These are phyloP conservation scores for Drosophila falleni DNA, from an alignment of 2,888 invertebrate species.

Conservation along the genomic window DNA sequence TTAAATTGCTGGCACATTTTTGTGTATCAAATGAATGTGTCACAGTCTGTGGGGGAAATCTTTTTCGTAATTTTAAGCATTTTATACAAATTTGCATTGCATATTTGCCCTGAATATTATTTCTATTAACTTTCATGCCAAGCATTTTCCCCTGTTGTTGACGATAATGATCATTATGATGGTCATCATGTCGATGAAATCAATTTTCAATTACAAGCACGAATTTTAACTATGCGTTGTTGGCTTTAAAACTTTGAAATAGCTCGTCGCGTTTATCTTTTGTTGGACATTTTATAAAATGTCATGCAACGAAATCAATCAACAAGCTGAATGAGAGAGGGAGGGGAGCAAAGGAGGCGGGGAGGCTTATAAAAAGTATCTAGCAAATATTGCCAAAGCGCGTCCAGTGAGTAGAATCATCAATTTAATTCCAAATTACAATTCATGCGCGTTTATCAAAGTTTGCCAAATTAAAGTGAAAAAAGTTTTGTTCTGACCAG, in stretches of 20 bases:
- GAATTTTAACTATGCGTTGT: slow-evolving; percentile 48
- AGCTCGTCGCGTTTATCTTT: slow-evolving; percentile 41
- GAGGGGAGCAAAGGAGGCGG: neutral
- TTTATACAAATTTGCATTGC: slow-evolving; percentile 52
- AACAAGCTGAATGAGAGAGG: slow-evolving; percentile 27
- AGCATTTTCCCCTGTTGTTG: slow-evolving; percentile 8
- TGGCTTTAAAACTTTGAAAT: slow-evolving; percentile 37
- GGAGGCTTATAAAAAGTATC: slow-evolving; percentile 20
- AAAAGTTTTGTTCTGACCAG: slow-evolving; percentile 22
- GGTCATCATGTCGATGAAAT: slow-evolving; percentile 50
- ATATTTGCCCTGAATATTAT: slow-evolving; percentile 59
- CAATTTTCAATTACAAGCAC: slow-evolving; percentile 71
- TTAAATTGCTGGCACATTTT: slow-evolving; percentile 25
- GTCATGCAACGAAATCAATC: slow-evolving; percentile 77
- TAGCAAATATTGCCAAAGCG: slow-evolving; percentile 38
- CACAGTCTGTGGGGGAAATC: slow-evolving; percentile 1
- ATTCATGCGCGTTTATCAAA: slow-evolving; percentile 74
- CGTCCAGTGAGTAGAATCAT: slow-evolving; percentile 49
- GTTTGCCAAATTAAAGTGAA: slow-evolving; percentile 45
- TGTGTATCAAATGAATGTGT: slow-evolving; percentile 11
- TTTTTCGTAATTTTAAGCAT: slow-evolving; percentile 20
- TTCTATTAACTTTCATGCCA: slow-evolving; percentile 63
- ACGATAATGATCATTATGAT: slow-evolving; percentile 7
- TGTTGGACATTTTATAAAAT: slow-evolving; percentile 68
- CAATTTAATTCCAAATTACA: slow-evolving; percentile 78